Evolutionary conservation across 2,888 invertebrate species (phyloP), one percentile per base, ranked within the genome.

Genomic region (Eucera pruinosa): DNA sequence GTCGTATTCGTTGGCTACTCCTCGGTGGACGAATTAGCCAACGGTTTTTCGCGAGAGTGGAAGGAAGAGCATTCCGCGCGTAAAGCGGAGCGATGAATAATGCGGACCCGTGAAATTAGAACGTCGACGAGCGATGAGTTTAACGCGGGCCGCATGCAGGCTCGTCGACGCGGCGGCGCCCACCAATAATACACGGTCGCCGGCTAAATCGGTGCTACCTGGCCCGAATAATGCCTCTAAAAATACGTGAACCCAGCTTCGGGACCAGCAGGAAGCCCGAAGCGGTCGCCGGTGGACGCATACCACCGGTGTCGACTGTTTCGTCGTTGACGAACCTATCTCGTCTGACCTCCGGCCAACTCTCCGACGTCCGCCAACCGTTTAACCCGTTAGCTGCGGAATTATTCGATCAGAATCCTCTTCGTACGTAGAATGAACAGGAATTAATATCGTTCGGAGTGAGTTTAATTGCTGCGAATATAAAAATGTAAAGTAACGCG

Each of bases 201-300:
- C 85, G 77, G 86, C 87, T 89, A 89, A 90, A 89, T 90, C 86
- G 84, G 88, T 88, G 86, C 87, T 87, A 90, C 88, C 90, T 90
- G 90, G 87, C 89, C 90, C 88, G 89, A 90, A 90, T 90, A 90
- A 89, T 89, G 74, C 82, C 78, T 78, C 88, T 88, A 87, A 89
- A 89, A 89, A 89, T 90, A 90, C 83, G 66, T 82, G 74, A 84
- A 82, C 82, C 72, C 83, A 69, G 39, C 78, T 84, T 72, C 71
- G 76, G 74, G 79, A 75, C 78, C 69, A 75, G 70, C 76, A 77
- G 78, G 64, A 78, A 84, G 69, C 74, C 15, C 69, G 50, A 39
- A 30, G 36, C 69, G n/a, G 52, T 55, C 65, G 41, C 58, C 64
- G 33, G 18, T 45, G 62, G 27, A 61, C 57, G 71, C 78, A 80